Evolutionary conservation across 2,797 vertebrate species (phyloP).

Genomic region (Zenarchopterus dispar): DNA sequence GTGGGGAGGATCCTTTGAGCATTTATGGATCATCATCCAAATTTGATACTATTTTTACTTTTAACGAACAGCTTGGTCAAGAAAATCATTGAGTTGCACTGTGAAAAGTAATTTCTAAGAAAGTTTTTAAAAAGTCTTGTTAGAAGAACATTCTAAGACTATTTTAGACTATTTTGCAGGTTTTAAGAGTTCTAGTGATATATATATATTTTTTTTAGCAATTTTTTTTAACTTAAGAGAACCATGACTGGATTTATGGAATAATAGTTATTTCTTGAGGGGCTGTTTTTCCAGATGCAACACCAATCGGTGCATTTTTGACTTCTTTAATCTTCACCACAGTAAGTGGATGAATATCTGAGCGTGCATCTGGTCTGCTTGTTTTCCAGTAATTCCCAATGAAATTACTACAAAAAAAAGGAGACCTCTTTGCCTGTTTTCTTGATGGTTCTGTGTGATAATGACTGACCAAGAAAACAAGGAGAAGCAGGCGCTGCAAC

Average conservation of each 20-base stretch:
- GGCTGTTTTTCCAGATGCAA: neutral
- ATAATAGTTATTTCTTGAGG: no score
- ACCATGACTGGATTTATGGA: no score
- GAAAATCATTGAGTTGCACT: slow-evolving; percentile 14
- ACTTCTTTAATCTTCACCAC: slow-evolving; percentile 31
- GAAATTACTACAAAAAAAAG: slow-evolving; percentile 51
- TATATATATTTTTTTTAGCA: no score
- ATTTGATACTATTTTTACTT: neutral
- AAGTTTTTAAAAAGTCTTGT: no score
- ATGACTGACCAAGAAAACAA: slow-evolving; percentile 59
- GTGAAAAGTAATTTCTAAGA: no score
- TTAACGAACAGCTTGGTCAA: neutral
- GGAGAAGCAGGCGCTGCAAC: slow-evolving; percentile 14
- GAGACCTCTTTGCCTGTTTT: slow-evolving; percentile 43
- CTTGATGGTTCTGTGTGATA: slow-evolving; percentile 41
- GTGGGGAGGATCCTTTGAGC: neutral
- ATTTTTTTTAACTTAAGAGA: no score
- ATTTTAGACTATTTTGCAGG: no score
- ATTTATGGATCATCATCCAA: neutral
- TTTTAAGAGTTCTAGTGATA: no score
- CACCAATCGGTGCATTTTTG: neutral
- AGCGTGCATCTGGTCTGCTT: slow-evolving; percentile 39
- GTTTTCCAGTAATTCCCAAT: slow-evolving; percentile 46
- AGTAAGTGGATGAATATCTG: slow-evolving; percentile 28
- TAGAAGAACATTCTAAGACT: no score